Evolutionary conservation across 2,113 vertebrate genomes (phyloP), one percentile per base, ranked within the genome.

Genomic region (Rhagologus leucostigma): DNA sequence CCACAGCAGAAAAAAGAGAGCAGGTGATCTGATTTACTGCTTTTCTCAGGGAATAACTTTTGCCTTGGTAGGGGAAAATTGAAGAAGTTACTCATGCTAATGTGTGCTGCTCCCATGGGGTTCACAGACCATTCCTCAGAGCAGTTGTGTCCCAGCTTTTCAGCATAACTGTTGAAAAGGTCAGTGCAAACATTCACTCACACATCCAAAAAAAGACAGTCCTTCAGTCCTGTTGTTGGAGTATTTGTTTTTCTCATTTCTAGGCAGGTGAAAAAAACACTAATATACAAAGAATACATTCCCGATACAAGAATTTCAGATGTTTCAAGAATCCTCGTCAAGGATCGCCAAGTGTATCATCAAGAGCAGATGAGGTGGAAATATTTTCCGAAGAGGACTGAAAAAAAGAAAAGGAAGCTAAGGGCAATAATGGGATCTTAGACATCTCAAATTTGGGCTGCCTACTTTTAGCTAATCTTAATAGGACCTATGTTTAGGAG

Each of bases 11-110:
- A 80, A 88, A 33, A 63, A 57, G 84, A 71, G 68, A 92, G 83
- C 83, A 95, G 80, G 86, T 92, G 83, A 94, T 90, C 60, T 90
- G 92, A 89, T 93, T 77, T 77, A 81, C 71, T 13, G 22, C 83
- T 92, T 77, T 90, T 92, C 57, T 84, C 39, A 69, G 80, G 44
- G 53, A 93, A 46, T 71, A 94, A 92, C 73, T 92, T 94, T n/a
- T 60, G 46, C 37, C 60, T 78, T 56, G 41, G 37, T 60, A 78
- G 56, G 24, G 57, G 62, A 89, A 96, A 93, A 84, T 12, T 75
- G 59, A 87, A 93, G 79, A 20, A 8, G 30, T 63, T 17, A 47
- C 39, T 83, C 42, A 47, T 71, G 65, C 69, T 75, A 82, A 75
- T 22, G 13, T 37, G 17, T 33, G 59, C 37, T 78, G 21, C 26